phyloP scores from a whole-genome alignment of 2,113 vertebrate species.

The Tylochromis polylepis region DNA sequence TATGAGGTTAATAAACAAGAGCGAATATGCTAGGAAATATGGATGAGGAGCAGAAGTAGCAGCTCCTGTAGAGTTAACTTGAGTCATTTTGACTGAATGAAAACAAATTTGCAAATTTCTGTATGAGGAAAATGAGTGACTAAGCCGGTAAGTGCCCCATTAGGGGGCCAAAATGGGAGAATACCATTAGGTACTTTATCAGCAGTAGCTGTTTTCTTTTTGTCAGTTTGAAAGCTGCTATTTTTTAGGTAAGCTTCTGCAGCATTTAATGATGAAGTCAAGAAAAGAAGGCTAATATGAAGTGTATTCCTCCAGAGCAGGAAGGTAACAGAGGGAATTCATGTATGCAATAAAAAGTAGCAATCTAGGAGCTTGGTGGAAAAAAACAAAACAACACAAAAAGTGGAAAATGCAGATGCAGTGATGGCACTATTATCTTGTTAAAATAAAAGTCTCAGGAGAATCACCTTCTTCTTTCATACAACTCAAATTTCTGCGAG shows the following conservation, averaged over 20 bases:
- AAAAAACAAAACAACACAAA: background rate
- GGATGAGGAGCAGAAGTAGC: background rate
- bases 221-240: background rate
- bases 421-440: background rate
- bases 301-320: background rate
- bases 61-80: background rate
- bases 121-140: background rate
- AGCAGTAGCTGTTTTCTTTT: background rate
- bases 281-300: background rate
- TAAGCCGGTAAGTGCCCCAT: background rate
- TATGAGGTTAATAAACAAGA: background rate
- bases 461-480: background rate
- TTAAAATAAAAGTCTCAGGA: background rate
- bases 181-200: background rate
- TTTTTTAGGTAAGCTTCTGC: background rate
- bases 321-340: background rate
- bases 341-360: background rate
- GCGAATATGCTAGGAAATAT: background rate
- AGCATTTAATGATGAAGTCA: conserved; percentile 26
- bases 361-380: background rate
- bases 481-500: background rate
- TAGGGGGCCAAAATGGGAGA: background rate
- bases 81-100: background rate
- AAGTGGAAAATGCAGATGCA: background rate
- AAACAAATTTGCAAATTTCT: background rate